These are phyloP conservation scores for Drosophila lacertosa DNA, from an alignment of 1,140 invertebrate genomes.

Conservation along the genomic window DNA sequence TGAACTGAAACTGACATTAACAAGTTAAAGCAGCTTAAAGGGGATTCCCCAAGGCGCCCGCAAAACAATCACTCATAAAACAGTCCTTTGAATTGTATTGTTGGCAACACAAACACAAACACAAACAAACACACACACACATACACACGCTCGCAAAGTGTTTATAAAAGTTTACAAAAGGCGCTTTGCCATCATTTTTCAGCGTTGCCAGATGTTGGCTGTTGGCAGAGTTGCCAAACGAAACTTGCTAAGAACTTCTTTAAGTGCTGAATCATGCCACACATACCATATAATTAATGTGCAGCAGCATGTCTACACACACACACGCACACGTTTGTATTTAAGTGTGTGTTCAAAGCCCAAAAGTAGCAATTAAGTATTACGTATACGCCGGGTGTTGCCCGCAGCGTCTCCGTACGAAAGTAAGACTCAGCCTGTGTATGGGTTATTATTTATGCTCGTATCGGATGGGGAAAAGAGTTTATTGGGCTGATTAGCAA, in stretches of 20 bases:
- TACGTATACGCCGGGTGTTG: conserved; percentile 49
- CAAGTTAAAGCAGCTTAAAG: background rate
- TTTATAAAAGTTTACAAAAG: conserved; percentile 27
- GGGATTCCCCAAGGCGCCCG: background rate
- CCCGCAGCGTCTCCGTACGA: no score
- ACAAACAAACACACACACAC: conserved; percentile 3
- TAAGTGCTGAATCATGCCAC: conserved; percentile 49
- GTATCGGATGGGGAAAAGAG: no score
- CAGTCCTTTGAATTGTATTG: conserved; percentile 16
- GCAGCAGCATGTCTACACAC: background rate
- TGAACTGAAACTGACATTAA: background rate
- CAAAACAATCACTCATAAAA: conserved; percentile 21
- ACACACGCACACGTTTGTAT: background rate
- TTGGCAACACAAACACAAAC: conserved; percentile 9
- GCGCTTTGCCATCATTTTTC: conserved; percentile 10
- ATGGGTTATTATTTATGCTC: no score
- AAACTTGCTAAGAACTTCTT: conserved; percentile 35
- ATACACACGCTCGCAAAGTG: background rate
- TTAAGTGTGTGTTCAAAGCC: conserved; percentile 10
- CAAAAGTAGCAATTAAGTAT: conserved; percentile 55
- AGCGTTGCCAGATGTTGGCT: conserved; percentile 35
- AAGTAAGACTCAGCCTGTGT: conserved; percentile 7
- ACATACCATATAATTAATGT: conserved; percentile 45
- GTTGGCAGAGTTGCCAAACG: conserved; percentile 24
- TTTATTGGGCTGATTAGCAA: no score